Base-by-base conservation (phyloP, 2,797 vertebrate species). In the Etheostoma nigrum region DNA sequence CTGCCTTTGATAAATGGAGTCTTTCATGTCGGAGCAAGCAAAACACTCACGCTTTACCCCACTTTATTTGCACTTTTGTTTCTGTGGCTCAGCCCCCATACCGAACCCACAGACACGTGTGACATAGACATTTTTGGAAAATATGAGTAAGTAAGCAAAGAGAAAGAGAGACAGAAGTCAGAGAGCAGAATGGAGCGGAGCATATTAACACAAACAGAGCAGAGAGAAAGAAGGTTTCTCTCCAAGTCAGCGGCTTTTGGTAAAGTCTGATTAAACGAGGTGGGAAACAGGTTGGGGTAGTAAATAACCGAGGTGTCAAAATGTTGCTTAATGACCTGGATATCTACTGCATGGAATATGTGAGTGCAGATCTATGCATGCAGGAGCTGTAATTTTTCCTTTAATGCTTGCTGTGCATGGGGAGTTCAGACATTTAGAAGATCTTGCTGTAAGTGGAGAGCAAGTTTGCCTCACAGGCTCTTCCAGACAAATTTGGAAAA, bases 291-390 rank as follows among this genome's bases (percentile, higher is more conserved):
- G 85, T 83, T 23, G 74, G 74, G 84, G 76, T 90, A 86, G 86
- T 94, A 93, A 93, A 93, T 92, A 94, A 93, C 84, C 81, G 79
- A 90, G 76, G 90, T 93, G 92, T 93, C 91, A 91, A 78, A 89
- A 83, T 88, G 89, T 88, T 93, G 88, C 84, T 93, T 92, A 93
- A 91, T 92, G 92, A 90, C 90, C 88, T 91, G 86, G 78, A 89
- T 86, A 89, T 91, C 80, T 86, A 73, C 77, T 76, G 78, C 73
- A 76, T 91, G 83, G 92, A 90, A 91, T 88, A 92, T 90, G 81
- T 83, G 86, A 79, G 83, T 83, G 86, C 82, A 86, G 75, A 87
- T 87, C 83, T 76, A 71, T 67, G 80, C 78, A 69, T 68, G 80
- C 78, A 81, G 79, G 71, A 83, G 82, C 67, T 42, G 65, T 67